These are phyloP conservation scores for Delphinapterus leucas DNA, from an alignment of 2,113 vertebrate genomes.

Conservation along the genomic window DNA sequence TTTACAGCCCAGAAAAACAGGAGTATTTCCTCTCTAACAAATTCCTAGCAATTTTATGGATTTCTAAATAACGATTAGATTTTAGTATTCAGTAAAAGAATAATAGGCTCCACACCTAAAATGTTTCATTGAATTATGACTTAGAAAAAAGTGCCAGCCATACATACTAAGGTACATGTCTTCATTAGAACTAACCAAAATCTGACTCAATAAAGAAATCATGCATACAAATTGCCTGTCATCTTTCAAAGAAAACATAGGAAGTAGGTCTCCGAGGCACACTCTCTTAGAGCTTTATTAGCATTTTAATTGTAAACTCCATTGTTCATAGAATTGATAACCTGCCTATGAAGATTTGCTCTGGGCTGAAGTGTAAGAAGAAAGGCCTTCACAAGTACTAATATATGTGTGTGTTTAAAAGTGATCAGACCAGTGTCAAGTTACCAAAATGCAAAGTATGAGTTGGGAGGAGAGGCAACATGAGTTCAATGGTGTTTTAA, in stretches of 20 bases:
- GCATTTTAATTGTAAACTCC: slow-evolving; percentile 76
- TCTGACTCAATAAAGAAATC: slow-evolving; percentile 22
- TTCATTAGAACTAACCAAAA: slow-evolving; percentile 2
- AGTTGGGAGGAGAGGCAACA: neutral
- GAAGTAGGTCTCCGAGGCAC: neutral
- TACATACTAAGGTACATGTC: neutral
- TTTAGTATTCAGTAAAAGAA: slow-evolving; percentile 19
- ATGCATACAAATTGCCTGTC: slow-evolving; percentile 36
- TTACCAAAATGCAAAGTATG: slow-evolving; percentile 42
- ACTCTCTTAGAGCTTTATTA: slow-evolving; percentile 70
- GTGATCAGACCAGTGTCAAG: slow-evolving; percentile 47
- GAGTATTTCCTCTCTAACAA: neutral
- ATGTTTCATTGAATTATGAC: neutral
- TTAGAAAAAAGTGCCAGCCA: neutral
- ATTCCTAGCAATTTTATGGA: neutral
- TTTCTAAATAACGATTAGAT: slow-evolving; percentile 1
- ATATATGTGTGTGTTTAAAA: slow-evolving; percentile 34
- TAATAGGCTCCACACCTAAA: neutral
- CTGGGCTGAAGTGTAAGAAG: slow-evolving; percentile 74
- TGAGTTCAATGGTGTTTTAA: slow-evolving; percentile 37
- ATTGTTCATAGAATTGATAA: slow-evolving; percentile 68
- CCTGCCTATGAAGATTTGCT: slow-evolving; percentile 69
- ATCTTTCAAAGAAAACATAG: slow-evolving; percentile 41
- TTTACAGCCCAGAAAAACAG: slow-evolving; percentile 24
- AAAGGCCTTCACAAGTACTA: slow-evolving; percentile 38